phyloP scores from a whole-genome alignment of 2,888 invertebrate species.

The Drosophila helvetica region DNA sequence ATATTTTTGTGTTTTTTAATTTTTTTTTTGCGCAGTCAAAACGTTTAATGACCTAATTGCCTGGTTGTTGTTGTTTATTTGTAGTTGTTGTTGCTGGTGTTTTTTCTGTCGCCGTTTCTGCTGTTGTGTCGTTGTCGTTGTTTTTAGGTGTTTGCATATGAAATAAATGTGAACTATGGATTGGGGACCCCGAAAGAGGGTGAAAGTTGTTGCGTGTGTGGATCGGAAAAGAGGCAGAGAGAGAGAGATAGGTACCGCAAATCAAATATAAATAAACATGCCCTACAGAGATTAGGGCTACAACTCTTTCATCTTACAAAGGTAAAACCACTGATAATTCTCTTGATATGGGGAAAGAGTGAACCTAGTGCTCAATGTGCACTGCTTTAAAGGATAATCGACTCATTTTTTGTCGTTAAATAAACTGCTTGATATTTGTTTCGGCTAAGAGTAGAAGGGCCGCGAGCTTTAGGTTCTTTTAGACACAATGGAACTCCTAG shows the following conservation, averaged over 20 bases:
- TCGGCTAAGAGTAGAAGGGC: too few species aligned
- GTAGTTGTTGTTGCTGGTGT: not conserved
- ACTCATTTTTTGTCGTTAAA: too few species aligned
- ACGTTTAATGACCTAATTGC: constrained; percentile 82
- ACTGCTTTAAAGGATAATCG: too few species aligned
- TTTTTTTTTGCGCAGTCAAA: constrained; percentile 33
- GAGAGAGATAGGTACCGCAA: not conserved
- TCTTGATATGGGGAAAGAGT: not conserved
- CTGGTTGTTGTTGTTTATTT: constrained; percentile 2
- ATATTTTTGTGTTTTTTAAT: not conserved
- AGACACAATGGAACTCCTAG: too few species aligned
- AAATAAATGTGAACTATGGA: constrained; percentile 28
- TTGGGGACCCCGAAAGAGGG: constrained; percentile 15
- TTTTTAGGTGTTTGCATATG: constrained; percentile 33
- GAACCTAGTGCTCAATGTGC: too few species aligned
- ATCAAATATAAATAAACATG: not conserved
- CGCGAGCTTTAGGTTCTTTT: too few species aligned
- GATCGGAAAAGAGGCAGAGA: not conserved
- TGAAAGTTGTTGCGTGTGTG: constrained; percentile 33
- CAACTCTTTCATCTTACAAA: not conserved
- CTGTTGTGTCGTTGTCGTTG: too few species aligned
- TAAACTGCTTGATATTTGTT: too few species aligned
- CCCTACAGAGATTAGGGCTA: not conserved
- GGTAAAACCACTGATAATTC: not conserved
- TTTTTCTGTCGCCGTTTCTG: not conserved